Evolutionary conservation across 2,113 vertebrate genomes (phyloP), one percentile per base, ranked within the genome.

Genomic region (Perognathus longimembris): DNA sequence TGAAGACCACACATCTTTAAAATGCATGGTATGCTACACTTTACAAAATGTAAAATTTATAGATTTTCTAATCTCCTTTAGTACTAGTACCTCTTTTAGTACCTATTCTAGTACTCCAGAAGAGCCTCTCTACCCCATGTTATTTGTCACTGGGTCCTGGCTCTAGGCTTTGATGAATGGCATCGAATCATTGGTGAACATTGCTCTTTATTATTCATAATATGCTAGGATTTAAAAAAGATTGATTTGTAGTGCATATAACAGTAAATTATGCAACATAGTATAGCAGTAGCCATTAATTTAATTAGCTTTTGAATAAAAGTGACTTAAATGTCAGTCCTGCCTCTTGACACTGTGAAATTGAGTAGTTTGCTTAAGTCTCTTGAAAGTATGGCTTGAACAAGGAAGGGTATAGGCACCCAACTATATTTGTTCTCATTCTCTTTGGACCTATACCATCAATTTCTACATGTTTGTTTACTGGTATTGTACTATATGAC

Each of bases 291-390:
- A 88, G 30, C 75, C 36, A 67, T 92, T 90, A 61, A 38, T 63
- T 77, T 86, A 79, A 86, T 82, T 84, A 38, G 4, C 40, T 92
- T 82, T 93, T 82, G 63, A 78, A 88, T 93, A 57, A 90, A 91
- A 79, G 2, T 81, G 21, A 12, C 80, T 95, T 93, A 64, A 83
- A 80, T 79, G 36, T 0, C 78, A 92, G 5, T 79, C 9, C 36
- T 83, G 45, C 69, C 1, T 63, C 20, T 54, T 57, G 78, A 59
- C 10, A 67, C 20, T 59, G 8, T 89, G 59, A 92, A 74, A 75
- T 32, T 82, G 42, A 89, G 32, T 89, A 71, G 77, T 71, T 59
- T 34, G 42, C 20, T 79, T 73, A 70, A n/a, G 70, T 18, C 11
- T 95, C 26, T 85, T 79, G 34, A 69, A 87, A 50, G 42, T 77